These are phyloP conservation scores for Otocyon megalotis DNA, from an alignment of 2,113 vertebrate species.

Conservation along the genomic window DNA sequence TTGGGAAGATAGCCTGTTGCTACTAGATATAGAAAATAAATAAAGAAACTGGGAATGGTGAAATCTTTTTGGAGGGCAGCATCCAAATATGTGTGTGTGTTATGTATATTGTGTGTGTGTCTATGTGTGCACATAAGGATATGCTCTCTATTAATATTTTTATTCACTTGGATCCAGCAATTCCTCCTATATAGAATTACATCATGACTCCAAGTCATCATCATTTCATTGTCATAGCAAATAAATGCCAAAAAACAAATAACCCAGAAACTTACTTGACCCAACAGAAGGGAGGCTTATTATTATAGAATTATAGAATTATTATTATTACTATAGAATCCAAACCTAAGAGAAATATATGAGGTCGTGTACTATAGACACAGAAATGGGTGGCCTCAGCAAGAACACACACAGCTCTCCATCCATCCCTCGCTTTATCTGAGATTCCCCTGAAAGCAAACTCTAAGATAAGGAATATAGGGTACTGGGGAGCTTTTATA, in stretches of 20 bases:
- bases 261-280: background rate
- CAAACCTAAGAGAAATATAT: background rate
- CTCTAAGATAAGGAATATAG: background rate
- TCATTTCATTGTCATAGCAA: background rate
- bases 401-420: background rate
- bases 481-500: background rate
- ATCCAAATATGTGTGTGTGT: background rate
- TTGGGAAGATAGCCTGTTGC: background rate
- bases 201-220: background rate
- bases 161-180: background rate
- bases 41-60: background rate
- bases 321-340: background rate
- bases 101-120: background rate
- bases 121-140: background rate
- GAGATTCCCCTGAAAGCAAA: background rate
- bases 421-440: background rate
- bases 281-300: background rate
- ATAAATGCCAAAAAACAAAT: background rate
- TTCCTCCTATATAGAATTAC: background rate
- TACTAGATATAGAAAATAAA: background rate
- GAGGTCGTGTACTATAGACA: background rate
- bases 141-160: background rate
- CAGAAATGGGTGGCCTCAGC: background rate
- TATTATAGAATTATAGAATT: too few species aligned
- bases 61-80: background rate